Evolutionary conservation across 2,113 vertebrate species (phyloP).

Genomic region (Perca schrenkii): DNA sequence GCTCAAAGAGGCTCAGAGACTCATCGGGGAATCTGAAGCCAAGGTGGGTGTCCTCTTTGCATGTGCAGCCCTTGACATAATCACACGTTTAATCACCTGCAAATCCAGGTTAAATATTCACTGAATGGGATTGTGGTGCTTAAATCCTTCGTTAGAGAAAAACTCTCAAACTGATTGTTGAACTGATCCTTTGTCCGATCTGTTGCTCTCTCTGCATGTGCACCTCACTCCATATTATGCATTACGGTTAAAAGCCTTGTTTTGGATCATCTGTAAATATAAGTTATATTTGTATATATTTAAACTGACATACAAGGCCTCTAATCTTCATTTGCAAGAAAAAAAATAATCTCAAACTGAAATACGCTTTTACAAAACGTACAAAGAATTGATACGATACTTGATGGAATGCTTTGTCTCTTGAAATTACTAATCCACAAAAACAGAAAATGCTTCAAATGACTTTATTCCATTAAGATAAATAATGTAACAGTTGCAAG

Average conservation of each 20-base stretch:
- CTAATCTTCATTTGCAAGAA: neutral
- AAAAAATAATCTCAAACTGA: neutral
- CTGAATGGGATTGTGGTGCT: neutral
- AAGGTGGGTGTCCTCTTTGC: constrained; percentile 83
- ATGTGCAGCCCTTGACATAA: constrained; percentile 44
- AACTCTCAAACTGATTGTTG: constrained; percentile 9
- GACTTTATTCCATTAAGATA: neutral
- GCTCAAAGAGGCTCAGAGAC: constrained; percentile 85
- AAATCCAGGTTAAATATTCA: constrained; percentile 24
- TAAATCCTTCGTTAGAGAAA: neutral
- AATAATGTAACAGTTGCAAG: neutral
- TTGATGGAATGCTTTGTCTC: neutral
- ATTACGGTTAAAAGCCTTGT: neutral
- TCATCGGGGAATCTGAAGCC: constrained; percentile 82
- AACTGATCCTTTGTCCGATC: constrained; percentile 10
- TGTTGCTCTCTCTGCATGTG: constrained; percentile 19
- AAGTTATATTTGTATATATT: neutral
- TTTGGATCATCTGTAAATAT: neutral
- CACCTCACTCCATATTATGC: neutral
- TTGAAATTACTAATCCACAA: neutral
- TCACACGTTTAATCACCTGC: constrained; percentile 37
- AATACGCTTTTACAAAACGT: neutral
- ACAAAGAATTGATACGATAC: neutral
- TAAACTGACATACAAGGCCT: neutral
- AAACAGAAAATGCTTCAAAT: neutral